A percentile compares a stretch with the other conserved stretches of the same genome.
Conservation (phyloP, 1,140 invertebrate genomes). For the Drosophila aff. region DNA sequence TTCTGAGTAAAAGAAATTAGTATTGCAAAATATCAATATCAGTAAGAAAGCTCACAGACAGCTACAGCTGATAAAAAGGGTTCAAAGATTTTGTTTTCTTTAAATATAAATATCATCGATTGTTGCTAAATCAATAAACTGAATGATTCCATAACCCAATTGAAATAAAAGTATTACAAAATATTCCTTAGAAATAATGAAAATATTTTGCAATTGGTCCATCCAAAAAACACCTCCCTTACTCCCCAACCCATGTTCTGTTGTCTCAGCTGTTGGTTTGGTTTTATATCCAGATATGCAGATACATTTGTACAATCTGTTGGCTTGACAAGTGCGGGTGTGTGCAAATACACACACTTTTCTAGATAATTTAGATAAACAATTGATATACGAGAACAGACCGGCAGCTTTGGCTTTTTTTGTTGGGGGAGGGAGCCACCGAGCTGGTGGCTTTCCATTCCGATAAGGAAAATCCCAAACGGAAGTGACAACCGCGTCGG, state of each 20-base stretch:
- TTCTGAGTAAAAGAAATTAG: slow-evolving; percentile 31
- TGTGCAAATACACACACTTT: slow-evolving; percentile 22
- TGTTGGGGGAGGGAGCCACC: slow-evolving; percentile 3
- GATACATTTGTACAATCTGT: slow-evolving; percentile 52
- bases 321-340: slow-evolving; percentile 26
- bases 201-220: not conserved
- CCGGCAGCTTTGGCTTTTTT: not conserved
- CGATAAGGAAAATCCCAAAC: slow-evolving; percentile 55
- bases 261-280: slow-evolving; percentile 15
- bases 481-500: slow-evolving; percentile 51
- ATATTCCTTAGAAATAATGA: not conserved
- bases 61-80: slow-evolving; percentile 8
- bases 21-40: slow-evolving; percentile 24
- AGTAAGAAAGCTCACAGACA: not conserved
- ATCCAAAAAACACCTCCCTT: not conserved
- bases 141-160: not conserved
- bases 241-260: not conserved
- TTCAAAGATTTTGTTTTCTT: not conserved
- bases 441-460: not conserved
- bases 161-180: no score
- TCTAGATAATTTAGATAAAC: slow-evolving; percentile 69
- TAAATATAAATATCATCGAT: not conserved
- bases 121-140: no score
- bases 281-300: slow-evolving; percentile 21
- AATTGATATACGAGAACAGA: slow-evolving; percentile 20